Evolutionary conservation across 2,113 vertebrate genomes (phyloP).

Genomic region (Acanthochromis polyacanthus): DNA sequence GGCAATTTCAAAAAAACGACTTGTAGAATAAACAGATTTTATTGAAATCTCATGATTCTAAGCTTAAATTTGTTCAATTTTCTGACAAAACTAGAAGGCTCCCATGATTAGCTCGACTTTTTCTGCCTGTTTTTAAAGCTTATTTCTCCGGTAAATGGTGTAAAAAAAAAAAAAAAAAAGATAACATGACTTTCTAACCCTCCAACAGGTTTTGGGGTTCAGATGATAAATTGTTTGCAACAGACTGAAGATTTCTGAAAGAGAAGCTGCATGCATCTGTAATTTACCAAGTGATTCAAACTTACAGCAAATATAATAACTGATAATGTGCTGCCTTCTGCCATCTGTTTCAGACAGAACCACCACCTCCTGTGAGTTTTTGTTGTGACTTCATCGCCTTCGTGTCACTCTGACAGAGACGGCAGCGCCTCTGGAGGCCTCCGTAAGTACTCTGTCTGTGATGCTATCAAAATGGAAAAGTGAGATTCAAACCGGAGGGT

Average conservation of each 20-base stretch:
- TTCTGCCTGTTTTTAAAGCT: too few relatives aligned
- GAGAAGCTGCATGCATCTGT: neutral
- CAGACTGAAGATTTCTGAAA: neutral
- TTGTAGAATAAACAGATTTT: too few relatives aligned
- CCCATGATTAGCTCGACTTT: too few relatives aligned
- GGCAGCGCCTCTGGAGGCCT: constrained; percentile 51
- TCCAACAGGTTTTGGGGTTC: too few relatives aligned
- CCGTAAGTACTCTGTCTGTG: constrained; percentile 46
- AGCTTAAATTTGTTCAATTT: too few relatives aligned
- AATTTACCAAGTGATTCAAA: constrained; percentile 6
- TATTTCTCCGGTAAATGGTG: too few relatives aligned
- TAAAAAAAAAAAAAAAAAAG: too few relatives aligned
- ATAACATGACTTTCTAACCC: too few relatives aligned
- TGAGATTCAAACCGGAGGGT: constrained; percentile 39
- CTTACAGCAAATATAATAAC: constrained; percentile 1
- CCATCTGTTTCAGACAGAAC: constrained; percentile 10
- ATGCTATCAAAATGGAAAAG: constrained; percentile 52
- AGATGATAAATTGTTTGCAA: neutral
- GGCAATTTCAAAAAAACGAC: too few relatives aligned
- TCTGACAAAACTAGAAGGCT: too few relatives aligned
- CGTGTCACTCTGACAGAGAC: constrained; percentile 51
- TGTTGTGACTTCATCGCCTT: constrained; percentile 40
- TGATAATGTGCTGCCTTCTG: constrained; percentile 16
- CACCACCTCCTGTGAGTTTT: constrained; percentile 30
- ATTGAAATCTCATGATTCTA: too few relatives aligned